Conservation (phyloP, 2,888 invertebrate species). For the Myopa tessellatipennis region DNA sequence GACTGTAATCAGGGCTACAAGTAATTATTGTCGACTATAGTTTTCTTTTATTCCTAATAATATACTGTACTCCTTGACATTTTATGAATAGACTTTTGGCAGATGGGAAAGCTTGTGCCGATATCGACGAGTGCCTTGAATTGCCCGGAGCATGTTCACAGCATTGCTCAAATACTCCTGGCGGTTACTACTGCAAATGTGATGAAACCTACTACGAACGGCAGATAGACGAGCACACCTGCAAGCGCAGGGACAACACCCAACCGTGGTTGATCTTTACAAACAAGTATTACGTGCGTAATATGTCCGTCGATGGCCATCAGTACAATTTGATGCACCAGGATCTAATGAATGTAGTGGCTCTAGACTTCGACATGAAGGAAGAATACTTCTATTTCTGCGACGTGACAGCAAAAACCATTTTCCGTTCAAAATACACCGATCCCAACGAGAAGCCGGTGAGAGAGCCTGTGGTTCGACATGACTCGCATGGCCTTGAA, state of each 20-base stretch:
- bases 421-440: constrained; percentile 78
- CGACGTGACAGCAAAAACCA: constrained; percentile 95
- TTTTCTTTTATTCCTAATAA: not conserved
- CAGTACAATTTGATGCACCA: constrained; percentile 90
- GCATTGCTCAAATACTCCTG: constrained; percentile 94
- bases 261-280: constrained; percentile 93
- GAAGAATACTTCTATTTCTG: constrained; percentile 93
- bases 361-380: constrained; percentile 90
- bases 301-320: constrained; percentile 91
- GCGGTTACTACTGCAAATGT: constrained; percentile 96
- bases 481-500: constrained; percentile 96
- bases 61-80: not conserved
- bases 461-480: constrained; percentile 86
- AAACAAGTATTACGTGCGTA: constrained; percentile 97
- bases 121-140: constrained; percentile 91
- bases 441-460: constrained; percentile 72
- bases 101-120: constrained; percentile 92
- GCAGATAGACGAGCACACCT: constrained; percentile 86
- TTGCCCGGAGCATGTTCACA: constrained; percentile 93
- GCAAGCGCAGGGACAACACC: constrained; percentile 86
- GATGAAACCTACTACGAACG: constrained; percentile 91
- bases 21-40: constrained; percentile 53
- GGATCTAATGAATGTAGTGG: constrained; percentile 96
- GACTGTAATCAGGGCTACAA: constrained; percentile 95
- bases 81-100: constrained; percentile 72